phyloP scores from a whole-genome alignment of 2,113 vertebrate species.

The Xyrauchen texanus region DNA sequence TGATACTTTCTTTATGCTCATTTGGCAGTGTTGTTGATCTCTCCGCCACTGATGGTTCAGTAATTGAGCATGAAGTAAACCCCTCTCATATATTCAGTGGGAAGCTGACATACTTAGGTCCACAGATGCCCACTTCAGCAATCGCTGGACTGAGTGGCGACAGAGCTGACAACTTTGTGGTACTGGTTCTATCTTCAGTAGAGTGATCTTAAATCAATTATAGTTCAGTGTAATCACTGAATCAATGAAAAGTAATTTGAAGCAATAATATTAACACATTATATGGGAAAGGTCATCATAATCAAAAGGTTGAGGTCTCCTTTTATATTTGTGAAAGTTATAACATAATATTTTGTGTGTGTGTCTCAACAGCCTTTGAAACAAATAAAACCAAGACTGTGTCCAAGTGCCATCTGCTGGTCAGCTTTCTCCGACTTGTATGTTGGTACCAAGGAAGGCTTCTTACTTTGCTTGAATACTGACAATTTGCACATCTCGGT shows the following conservation, averaged over 20 bases:
- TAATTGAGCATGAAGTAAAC: constrained; percentile 52
- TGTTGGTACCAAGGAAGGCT: constrained; percentile 83
- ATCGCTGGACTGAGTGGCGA: constrained; percentile 77
- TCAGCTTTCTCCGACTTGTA: constrained; percentile 80
- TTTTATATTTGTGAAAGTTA: background rate
- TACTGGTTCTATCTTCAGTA: constrained; percentile 60
- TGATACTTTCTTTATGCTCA: constrained; percentile 30
- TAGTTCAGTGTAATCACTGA: too few species aligned
- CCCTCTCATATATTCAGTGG: constrained; percentile 54
- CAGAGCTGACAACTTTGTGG: constrained; percentile 79
- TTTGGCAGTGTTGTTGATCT: constrained; percentile 78
- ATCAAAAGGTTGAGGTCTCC: background rate
- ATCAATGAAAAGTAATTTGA: too few species aligned
- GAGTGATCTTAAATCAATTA: background rate
- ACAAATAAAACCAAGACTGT: constrained; percentile 67
- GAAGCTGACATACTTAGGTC: constrained; percentile 76
- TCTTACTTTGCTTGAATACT: constrained; percentile 76
- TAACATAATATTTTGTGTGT: background rate
- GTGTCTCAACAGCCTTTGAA: constrained; percentile 72
- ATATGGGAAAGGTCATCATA: background rate
- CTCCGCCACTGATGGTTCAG: constrained; percentile 70
- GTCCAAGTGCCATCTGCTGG: constrained; percentile 87
- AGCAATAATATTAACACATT: too few species aligned
- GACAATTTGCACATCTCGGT: constrained; percentile 72
- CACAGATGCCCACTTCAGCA: constrained; percentile 78